Percentiles rank a stretch among this genome's conserved stretches.
Conservation (phyloP, 2,888 invertebrate genomes). For the Drosophila engyochracea region DNA sequence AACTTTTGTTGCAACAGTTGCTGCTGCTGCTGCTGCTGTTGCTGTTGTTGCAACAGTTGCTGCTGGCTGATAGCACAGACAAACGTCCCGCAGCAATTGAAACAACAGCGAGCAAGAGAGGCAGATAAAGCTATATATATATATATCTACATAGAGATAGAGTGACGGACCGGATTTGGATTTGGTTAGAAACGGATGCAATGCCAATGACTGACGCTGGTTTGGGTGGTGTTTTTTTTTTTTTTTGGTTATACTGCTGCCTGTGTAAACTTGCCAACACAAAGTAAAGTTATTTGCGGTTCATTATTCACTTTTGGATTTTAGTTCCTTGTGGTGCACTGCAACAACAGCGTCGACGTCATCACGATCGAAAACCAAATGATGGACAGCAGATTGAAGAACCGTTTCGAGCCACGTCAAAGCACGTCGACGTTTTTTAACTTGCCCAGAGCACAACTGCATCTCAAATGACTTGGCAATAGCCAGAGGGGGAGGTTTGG, state of each 20-base stretch:
- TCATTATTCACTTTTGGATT: constrained; percentile 81
- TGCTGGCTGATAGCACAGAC: constrained; percentile 58
- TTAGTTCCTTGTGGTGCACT: constrained; percentile 63
- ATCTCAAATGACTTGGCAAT: constrained; percentile 73
- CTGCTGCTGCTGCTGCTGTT: constrained; percentile 5
- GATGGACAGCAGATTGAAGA: constrained; percentile 73
- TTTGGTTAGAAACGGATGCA: constrained; percentile 53
- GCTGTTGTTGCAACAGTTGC: constrained; percentile 33
- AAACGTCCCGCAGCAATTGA: constrained; percentile 68
- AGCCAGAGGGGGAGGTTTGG: too few species aligned
- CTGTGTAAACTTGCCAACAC: constrained; percentile 52
- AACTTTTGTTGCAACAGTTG: constrained; percentile 38
- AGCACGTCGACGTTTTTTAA: constrained; percentile 54
- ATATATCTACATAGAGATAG: constrained; percentile 1
- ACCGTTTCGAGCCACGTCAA: constrained; percentile 57
- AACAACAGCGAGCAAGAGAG: constrained; percentile 43
- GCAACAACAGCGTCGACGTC: constrained; percentile 27
- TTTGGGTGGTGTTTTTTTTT: neutral
- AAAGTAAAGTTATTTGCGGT: constrained; percentile 82
- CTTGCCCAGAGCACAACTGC: constrained; percentile 54
- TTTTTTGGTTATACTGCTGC: constrained; percentile 18
- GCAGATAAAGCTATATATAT: too few species aligned
- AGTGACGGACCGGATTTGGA: constrained; percentile 33
- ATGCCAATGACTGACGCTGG: constrained; percentile 19
- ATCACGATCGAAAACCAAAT: constrained; percentile 62